phyloP scores from a whole-genome alignment of 2,888 invertebrate genomes.

The Drosophila subquinaria region DNA sequence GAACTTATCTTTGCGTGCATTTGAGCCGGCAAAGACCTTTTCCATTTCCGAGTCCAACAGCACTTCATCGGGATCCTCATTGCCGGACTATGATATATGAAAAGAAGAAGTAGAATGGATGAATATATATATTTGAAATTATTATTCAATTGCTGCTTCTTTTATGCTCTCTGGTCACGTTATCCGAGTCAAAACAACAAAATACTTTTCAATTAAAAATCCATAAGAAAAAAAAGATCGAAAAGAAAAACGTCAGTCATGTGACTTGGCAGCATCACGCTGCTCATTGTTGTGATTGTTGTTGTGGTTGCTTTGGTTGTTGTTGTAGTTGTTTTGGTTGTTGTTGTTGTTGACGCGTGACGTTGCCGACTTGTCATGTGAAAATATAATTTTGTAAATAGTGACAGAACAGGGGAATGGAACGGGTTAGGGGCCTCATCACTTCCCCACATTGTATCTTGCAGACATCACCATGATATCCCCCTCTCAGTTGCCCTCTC shows the following conservation, averaged over 20 bases:
- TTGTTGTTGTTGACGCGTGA: constrained; percentile 37
- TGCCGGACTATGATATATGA: constrained; percentile 84
- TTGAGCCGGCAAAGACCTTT: constrained; percentile 92
- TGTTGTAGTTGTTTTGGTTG: too few species aligned
- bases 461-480: constrained; percentile 1
- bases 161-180: constrained; percentile 61
- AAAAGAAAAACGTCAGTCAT: constrained; percentile 57
- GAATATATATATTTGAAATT: constrained; percentile 3
- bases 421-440: background rate
- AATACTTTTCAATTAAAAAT: constrained; percentile 78
- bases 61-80: constrained; percentile 89
- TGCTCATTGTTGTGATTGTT: constrained; percentile 36
- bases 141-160: constrained; percentile 52
- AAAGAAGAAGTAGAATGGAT: background rate
- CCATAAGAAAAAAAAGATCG: constrained; percentile 58
- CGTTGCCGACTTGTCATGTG: constrained; percentile 48
- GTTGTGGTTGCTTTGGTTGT: constrained; percentile 27
- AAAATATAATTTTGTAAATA: constrained; percentile 51
- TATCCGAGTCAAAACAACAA: constrained; percentile 63
- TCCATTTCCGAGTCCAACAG: constrained; percentile 95
- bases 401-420: constrained; percentile 12
- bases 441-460: background rate
- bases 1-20: constrained; percentile 87
- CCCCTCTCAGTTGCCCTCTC: background rate
- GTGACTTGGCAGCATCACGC: constrained; percentile 70